Evolutionary conservation across 2,797 vertebrate species (phyloP).

Genomic region (Rhinophrynus dorsalis): DNA sequence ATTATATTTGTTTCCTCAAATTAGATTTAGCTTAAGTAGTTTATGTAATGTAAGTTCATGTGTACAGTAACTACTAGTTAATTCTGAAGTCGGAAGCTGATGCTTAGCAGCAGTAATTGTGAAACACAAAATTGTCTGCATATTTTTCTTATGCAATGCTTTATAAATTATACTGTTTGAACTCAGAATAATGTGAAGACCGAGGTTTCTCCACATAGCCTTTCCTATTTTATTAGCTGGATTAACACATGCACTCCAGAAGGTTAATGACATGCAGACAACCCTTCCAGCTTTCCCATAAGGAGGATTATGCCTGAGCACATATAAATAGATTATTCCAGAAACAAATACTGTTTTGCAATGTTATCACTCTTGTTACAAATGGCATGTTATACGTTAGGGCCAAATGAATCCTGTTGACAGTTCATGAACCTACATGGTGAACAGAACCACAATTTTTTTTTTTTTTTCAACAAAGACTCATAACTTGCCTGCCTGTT

Average conservation of each 20-base stretch:
- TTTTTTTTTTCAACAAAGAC: neutral
- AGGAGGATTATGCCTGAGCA: conserved; percentile 91
- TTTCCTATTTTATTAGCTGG: too few species aligned
- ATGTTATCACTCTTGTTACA: conserved; percentile 69
- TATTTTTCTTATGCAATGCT: too few species aligned
- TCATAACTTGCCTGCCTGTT: neutral
- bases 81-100: too few species aligned
- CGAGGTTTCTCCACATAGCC: too few species aligned
- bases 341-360: conserved; percentile 73
- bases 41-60: too few species aligned
- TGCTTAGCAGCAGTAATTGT: too few species aligned
- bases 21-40: too few species aligned
- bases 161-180: too few species aligned
- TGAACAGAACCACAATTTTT: conserved; percentile 1
- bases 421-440: conserved; percentile 17
- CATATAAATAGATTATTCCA: conserved; percentile 91
- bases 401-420: conserved; percentile 25
- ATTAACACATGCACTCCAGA: conserved; percentile 79
- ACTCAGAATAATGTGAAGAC: too few species aligned
- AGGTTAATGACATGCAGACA: conserved; percentile 89
- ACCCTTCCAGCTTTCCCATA: conserved; percentile 74
- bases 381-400: conserved; percentile 39
- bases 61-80: too few species aligned
- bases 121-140: too few species aligned
- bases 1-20: too few species aligned